Base-by-base conservation (phyloP, 2,113 vertebrate genomes). In the Suncus etruscus region DNA sequence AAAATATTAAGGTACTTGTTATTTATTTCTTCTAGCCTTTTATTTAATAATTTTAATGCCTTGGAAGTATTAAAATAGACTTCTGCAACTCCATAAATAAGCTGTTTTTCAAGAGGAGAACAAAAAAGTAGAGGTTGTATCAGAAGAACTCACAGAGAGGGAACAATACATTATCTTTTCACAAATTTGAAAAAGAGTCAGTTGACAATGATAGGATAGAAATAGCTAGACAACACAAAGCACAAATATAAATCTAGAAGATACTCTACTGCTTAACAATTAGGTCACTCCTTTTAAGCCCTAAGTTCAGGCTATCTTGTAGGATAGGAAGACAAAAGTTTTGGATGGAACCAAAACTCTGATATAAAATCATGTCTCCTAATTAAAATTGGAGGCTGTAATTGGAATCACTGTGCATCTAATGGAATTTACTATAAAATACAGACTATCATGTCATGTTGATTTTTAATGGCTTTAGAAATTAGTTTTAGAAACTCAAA, bases 1-100 rank as follows among this genome's bases (percentile, higher is more conserved):
- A 66, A 91, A 81, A 81, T 31, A 45, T 65, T 47, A 54, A 80
- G 68, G 47, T 86, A 86, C 45, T 91, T 91, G 74, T 81, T 66
- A 51, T 86, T 51, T 81, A 81, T 81, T 45, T 91, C 83, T 81
- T 91, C 31, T 54, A 73, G 66, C 45, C 76, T 74, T 86, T 45
- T 22, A 39, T 39, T 39, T 58, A 86, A 68, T 8, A 74, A 51
- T 86, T 81, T n/a, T 54, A 68, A 66, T 75, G 68, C 76, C 69
- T 74, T 51, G 51, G 58, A 58, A 54, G 47, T 73, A 51, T 86
- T 85, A 74, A 86, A 91, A 80, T 54, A 51, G 58, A 86, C 15
- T 66, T 74, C 20, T 74, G 68, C 69, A 66, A 45, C 69, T 66
- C 83, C 54, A 81, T 80, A 6, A 20, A 79, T 69, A 50, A 78